These are phyloP conservation scores for Halcyon senegalensis DNA, from an alignment of 2,113 vertebrate species.

Conservation along the genomic window DNA sequence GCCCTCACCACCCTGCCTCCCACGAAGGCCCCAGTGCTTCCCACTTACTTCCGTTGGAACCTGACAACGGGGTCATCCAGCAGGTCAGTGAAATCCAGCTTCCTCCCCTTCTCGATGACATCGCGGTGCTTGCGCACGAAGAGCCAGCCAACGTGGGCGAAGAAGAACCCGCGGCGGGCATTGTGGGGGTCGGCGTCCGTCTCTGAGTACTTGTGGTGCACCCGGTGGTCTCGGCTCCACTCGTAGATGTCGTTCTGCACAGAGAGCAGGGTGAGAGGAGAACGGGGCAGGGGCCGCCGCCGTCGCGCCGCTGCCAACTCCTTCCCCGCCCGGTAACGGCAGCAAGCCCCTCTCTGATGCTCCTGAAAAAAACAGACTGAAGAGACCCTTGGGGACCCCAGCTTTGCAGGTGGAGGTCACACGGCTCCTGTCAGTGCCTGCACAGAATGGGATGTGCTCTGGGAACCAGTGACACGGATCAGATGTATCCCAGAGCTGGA, in stretches of 20 bases:
- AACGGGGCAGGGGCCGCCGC: neutral
- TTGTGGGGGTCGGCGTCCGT: slow-evolving; percentile 79
- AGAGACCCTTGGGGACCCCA: neutral
- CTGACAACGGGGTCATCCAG: slow-evolving; percentile 77
- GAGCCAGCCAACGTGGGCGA: slow-evolving; percentile 81
- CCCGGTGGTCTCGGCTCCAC: slow-evolving; percentile 78
- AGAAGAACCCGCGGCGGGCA: slow-evolving; percentile 77
- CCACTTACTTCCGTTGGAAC: slow-evolving; percentile 81
- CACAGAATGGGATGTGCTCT: neutral
- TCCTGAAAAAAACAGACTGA: neutral
- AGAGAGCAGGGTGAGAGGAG: neutral
- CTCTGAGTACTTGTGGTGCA: slow-evolving; percentile 85
- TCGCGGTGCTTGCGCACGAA: slow-evolving; percentile 79
- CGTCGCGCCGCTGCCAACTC: neutral
- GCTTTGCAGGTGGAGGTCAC: neutral
- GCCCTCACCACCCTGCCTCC: fast-evolving
- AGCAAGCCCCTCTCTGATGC: neutral
- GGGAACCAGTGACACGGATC: neutral
- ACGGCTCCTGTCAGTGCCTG: neutral
- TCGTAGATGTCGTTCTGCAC: slow-evolving; percentile 81
- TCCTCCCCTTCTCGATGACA: slow-evolving; percentile 80
- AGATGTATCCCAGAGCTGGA: neutral
- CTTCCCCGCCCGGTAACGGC: neutral
- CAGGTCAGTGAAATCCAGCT: slow-evolving; percentile 78
- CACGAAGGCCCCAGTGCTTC: fast-evolving